Evolutionary conservation across 2,113 vertebrate species (phyloP).

Genomic region (Nyctibius bracteatus): DNA sequence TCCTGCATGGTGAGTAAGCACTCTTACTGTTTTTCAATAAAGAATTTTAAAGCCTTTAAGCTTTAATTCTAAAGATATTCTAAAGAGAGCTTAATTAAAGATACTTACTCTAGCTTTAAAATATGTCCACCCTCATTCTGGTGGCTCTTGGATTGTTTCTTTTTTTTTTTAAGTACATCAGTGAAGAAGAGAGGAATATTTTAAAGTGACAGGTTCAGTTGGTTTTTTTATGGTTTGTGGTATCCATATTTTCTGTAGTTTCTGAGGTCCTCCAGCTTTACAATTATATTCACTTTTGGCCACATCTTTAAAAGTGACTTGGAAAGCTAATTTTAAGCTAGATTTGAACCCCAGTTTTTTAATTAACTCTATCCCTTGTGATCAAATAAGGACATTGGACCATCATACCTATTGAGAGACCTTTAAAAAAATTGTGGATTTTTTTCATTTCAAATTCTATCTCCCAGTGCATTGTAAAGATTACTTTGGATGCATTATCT

Average conservation of each 20-base stretch:
- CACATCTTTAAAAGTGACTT: neutral
- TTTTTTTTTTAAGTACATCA: neutral
- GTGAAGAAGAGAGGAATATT: neutral
- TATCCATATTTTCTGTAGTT: neutral
- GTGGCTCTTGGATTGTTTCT: neutral
- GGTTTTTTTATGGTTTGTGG: neutral
- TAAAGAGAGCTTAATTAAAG: slow-evolving; percentile 64
- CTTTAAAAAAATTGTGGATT: neutral
- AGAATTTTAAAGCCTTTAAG: slow-evolving; percentile 65
- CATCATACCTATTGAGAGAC: neutral
- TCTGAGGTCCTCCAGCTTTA: neutral
- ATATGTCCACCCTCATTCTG: neutral
- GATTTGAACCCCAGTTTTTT: neutral
- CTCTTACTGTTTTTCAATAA: slow-evolving; percentile 68
- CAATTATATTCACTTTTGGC: neutral
- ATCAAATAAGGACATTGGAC: neutral
- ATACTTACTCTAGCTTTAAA: slow-evolving; percentile 46
- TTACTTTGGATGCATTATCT: neutral
- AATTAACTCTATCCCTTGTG: neutral
- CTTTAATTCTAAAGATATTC: slow-evolving; percentile 27
- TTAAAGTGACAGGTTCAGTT: neutral
- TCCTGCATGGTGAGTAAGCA: slow-evolving; percentile 54
- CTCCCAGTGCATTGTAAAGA: neutral
- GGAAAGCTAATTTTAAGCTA: neutral
- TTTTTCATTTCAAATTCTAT: neutral